phyloP scores from a whole-genome alignment of 2,888 invertebrate species.

The Phengaris arion region DNA sequence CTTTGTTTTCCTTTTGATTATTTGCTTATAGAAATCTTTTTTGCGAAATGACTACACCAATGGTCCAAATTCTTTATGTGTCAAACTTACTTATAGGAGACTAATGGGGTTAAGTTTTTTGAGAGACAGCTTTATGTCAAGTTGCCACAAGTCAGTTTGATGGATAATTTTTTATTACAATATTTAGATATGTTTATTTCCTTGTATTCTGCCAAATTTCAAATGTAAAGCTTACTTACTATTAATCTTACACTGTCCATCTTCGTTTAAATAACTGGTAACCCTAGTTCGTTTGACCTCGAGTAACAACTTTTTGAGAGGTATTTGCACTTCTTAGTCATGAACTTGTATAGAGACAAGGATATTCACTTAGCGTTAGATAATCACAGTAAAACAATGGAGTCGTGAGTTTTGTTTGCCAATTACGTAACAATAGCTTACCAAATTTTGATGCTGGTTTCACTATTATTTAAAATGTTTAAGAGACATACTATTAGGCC shows the following conservation, averaged over 20 bases:
- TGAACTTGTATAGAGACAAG: conserved; percentile 18
- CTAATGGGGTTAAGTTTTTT: neutral
- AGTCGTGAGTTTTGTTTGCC: conserved; percentile 6
- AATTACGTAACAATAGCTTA: conserved; percentile 10
- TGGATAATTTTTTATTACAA: neutral
- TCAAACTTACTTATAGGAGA: neutral
- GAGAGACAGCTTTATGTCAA: neutral
- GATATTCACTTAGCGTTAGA: conserved; percentile 24
- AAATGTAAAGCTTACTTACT: too few relatives aligned
- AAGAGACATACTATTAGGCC: neutral
- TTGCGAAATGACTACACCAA: neutral
- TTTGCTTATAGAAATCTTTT: conserved; percentile 13
- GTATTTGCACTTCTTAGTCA: conserved; percentile 24
- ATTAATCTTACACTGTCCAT: neutral
- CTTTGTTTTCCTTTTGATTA: conserved; percentile 16
- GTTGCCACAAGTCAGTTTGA: neutral
- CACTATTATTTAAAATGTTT: conserved; percentile 13
- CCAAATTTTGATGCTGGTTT: conserved; percentile 12
- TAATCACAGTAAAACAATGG: conserved; percentile 14
- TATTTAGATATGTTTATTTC: neutral
- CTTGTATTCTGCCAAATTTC: neutral
- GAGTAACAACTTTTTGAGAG: conserved; percentile 2
- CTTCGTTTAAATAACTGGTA: conserved; percentile 14
- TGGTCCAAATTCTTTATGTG: neutral
- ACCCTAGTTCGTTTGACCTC: conserved; percentile 17